Evolutionary conservation across 2,797 vertebrate species (phyloP).

Genomic region (Anas bahamensis): DNA sequence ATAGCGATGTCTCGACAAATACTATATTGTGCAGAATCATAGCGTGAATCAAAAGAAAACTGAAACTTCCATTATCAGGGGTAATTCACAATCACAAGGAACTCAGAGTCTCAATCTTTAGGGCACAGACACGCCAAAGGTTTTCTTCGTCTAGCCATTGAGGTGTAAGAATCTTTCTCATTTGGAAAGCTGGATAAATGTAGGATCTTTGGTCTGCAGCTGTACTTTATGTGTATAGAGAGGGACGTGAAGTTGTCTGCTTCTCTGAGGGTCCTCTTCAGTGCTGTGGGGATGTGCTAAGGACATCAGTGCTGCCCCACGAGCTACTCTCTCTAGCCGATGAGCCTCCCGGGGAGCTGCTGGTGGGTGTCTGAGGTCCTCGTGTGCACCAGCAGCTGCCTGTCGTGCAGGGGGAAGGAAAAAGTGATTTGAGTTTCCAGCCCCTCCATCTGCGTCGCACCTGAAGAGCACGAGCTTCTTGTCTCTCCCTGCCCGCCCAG

Average conservation of each 20-base stretch:
- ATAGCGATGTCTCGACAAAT: neutral
- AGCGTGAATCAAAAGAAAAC: neutral
- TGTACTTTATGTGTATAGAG: neutral
- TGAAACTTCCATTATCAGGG: neutral
- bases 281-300: neutral
- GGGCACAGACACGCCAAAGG: neutral
- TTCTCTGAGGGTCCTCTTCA: neutral
- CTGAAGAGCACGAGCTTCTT: neutral
- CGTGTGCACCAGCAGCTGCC: neutral
- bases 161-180: neutral
- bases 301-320: neutral
- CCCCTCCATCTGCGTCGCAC: fast-evolving
- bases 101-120: neutral
- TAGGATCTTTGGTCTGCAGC: neutral
- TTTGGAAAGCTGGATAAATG: neutral
- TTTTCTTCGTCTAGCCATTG: neutral
- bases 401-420: neutral
- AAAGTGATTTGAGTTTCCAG: neutral
- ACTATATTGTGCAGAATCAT: neutral
- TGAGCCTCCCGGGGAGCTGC: neutral
- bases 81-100: neutral
- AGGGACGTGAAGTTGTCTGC: too few relatives aligned
- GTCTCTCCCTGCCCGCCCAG: neutral
- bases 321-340: neutral
- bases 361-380: neutral